Base-by-base conservation (phyloP, 2,797 vertebrate genomes). In the Halcyon smyrnensis region DNA sequence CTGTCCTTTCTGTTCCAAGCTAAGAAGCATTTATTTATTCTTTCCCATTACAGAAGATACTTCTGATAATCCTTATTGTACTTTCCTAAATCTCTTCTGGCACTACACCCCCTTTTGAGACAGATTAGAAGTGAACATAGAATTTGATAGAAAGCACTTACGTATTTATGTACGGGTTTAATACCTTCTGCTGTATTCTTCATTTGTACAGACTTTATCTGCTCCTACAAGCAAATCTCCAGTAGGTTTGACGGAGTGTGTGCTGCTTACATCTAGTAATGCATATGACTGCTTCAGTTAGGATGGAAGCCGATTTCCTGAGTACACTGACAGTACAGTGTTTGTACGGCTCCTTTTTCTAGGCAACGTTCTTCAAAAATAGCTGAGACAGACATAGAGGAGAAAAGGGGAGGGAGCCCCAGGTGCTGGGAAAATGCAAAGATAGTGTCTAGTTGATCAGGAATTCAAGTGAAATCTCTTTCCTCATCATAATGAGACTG, bases 251-350 rank as follows among this genome's bases (percentile, higher is more conserved):
- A 15, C n/a, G 12, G 19, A 74, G 46, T 51, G 48, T 60, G 41
- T 69, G 34, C 32, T 93, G 54, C 21, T 53, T 77, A 15, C 13
- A 70, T 36, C 48, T 83, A 70, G 68, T 45, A 5, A 53, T 0
- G 0, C 11, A 25, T 3, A 16, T 0, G 0, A 63, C 11, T 77
- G 23, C 45, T 27, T 60, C 50, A 71, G 25, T 71, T 59, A 53
- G 25, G 37, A 70, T 48, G 27, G 51, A 89, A 93, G 43, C 18
- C 28, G 41, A 6, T 32, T 73, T 60, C 32, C 30, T 2, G 1
- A 68, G 8, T 25, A 15, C 20, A n/a, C 37, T 27, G 28, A 77
- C 57, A 82, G 45, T 12, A 75, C 2, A 46, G 19, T 11, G 5
- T 36, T 84, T n/a, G 54, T 70, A 51, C 0, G 1, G 12, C 43